Evolutionary conservation across 2,113 vertebrate genomes (phyloP).

Genomic region (Acinonyx jubatus): DNA sequence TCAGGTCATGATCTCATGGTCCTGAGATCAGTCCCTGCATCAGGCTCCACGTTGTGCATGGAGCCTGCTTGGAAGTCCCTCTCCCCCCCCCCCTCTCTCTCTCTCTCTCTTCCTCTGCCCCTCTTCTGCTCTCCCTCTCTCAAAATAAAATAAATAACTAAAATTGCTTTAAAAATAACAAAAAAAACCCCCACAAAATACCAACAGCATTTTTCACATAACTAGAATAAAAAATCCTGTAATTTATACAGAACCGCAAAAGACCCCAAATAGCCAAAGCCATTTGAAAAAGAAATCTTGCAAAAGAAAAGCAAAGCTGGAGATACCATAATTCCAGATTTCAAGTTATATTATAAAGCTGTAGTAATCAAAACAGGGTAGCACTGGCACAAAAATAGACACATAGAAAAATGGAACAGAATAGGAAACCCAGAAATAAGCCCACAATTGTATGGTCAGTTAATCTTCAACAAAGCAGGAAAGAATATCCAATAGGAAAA

Average conservation of each 20-base stretch:
- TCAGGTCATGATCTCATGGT: no score
- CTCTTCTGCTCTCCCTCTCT: no score
- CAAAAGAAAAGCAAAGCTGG: neutral
- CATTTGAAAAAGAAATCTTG: neutral
- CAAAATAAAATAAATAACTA: no score
- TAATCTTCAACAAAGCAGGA: neutral
- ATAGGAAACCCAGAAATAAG: neutral
- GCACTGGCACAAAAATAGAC: neutral
- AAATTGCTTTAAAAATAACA: no score
- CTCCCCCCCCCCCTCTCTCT: no score
- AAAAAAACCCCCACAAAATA: neutral
- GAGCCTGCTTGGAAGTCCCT: no score
- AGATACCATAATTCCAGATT: neutral
- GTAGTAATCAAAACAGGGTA: neutral
- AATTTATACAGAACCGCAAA: neutral
- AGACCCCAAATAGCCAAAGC: neutral
- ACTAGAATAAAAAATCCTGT: neutral
- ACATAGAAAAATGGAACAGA: neutral
- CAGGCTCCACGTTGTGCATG: no score
- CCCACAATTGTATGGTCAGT: neutral
- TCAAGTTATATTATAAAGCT: neutral
- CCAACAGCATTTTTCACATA: neutral
- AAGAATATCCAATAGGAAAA: neutral
- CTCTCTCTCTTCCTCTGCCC: no score
- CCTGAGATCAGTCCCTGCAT: no score